A percentile compares a stretch with the other conserved stretches of the same genome.
Evolutionary conservation across 2,797 vertebrate species (phyloP).

Genomic region (Sus cebifrons): DNA sequence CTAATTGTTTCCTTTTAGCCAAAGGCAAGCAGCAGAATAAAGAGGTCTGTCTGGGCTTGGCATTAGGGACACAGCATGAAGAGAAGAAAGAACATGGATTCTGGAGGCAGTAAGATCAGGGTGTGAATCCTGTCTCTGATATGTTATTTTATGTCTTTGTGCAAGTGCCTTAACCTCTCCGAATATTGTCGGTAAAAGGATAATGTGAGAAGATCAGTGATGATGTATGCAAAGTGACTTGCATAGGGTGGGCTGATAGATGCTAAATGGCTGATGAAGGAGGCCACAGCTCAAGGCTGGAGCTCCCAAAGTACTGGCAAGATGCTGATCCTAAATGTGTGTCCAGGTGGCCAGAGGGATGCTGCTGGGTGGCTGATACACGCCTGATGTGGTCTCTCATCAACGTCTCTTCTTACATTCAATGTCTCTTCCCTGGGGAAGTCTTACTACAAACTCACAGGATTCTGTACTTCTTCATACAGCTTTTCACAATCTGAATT

Average conservation of each 20-base stretch:
- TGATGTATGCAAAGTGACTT: not conserved
- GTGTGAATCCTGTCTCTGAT: slow-evolving; percentile 16
- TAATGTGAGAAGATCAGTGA: not conserved
- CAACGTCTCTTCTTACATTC: not conserved
- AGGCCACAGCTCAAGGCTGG: not conserved
- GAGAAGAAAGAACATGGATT: not conserved
- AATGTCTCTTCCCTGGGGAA: not conserved
- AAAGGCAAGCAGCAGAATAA: slow-evolving; percentile 12
- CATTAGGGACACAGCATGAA: not conserved
- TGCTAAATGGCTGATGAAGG: not conserved
- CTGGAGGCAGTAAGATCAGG: not conserved
- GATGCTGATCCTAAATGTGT: not conserved
- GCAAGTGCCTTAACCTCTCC: not conserved
- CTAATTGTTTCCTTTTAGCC: slow-evolving; percentile 5
- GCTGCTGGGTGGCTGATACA: not conserved
- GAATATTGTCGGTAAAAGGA: not conserved
- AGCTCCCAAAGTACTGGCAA: not conserved
- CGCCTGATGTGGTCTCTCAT: not conserved
- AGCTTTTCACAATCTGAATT: slow-evolving; percentile 12
- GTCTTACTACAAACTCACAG: not conserved
- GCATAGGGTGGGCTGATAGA: not conserved
- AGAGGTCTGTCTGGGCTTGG: not conserved
- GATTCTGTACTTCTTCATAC: not conserved
- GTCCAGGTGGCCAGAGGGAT: not conserved
- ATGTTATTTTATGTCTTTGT: not conserved